Conservation (phyloP, 2,113 vertebrate genomes). For the Rhinoptilus africanus region DNA sequence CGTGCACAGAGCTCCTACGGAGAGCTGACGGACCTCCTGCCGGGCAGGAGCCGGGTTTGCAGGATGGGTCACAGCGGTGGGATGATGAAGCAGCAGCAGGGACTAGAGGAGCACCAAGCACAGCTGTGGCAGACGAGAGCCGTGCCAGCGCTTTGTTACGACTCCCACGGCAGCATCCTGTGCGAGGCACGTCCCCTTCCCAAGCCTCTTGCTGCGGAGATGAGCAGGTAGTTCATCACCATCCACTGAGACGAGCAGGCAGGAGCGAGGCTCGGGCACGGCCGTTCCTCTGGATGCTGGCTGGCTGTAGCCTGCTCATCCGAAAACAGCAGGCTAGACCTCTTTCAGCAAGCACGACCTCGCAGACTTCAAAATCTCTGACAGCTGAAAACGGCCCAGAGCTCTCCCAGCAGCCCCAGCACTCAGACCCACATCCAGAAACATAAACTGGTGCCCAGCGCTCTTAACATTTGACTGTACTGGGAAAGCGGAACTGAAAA, state of each 20-base stretch:
- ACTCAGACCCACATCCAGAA: neutral
- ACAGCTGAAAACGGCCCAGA: neutral
- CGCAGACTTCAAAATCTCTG: neutral
- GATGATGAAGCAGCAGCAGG: neutral
- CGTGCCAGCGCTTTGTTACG: accelerated
- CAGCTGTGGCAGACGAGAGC: neutral
- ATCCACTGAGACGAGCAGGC: neutral
- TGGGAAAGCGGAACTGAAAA: neutral
- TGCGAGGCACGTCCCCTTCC: accelerated
- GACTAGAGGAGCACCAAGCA: neutral
- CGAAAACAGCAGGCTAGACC: accelerated
- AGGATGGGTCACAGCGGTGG: neutral
- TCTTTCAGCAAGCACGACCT: neutral
- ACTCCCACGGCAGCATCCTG: neutral
- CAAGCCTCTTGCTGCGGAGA: neutral
- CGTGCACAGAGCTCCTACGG: accelerated
- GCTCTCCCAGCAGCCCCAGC: neutral
- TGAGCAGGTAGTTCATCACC: neutral
- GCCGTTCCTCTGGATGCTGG: neutral
- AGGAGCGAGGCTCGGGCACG: neutral
- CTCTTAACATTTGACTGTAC: neutral
- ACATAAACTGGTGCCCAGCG: neutral
- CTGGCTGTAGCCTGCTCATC: neutral
- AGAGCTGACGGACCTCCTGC: neutral
- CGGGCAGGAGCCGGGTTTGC: neutral